Evolutionary conservation across 2,113 vertebrate species (phyloP), one percentile per base, ranked within the genome.

Genomic region (Planiliza haematocheilus): DNA sequence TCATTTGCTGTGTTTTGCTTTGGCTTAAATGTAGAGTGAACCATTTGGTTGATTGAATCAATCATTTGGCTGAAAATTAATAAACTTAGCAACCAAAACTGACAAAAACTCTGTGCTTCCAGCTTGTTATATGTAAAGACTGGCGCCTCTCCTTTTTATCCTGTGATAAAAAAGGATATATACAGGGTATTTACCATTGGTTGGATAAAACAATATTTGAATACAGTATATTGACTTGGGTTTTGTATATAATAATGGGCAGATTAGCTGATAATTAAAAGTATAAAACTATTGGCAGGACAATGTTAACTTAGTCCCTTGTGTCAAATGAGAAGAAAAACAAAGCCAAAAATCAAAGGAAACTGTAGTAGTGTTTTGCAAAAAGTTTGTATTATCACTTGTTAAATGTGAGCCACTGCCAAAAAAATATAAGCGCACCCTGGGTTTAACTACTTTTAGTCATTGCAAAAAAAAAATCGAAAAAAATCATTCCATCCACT

Each of bases 1-100:
- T 34, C 4, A 46, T 65, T 66, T 65, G 13, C 36, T 38, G 39
- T 57, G 20, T 18, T 66, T 62, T 58, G 34, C 34, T 41, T 46
- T 59, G 30, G 30, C 16, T 51, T 36, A 10, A 43, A 50, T 38
- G 10, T 7, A 10, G 37, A 71, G 48, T 2, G 9, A 56, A 73
- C 64, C 1, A 1, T 43, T 46, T 39, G 24, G 13, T 37, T 1
- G 14, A n/a, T 21, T 17, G 13, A 30, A 14, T 24, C 1, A 7
- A 9, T 36, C n/a, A 17, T 10, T 14, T 21, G 7, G 10, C 2
- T 3, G 4, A 49, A 66, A 72, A 30, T 42, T 1, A 7, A 18
- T 57, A 30, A 4, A 50, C 16, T 37, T 53, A 57, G 51, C 46
- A 24, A 43, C 7, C n/a, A 34, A 13, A 30, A 30, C 42, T 43